A percentile compares a stretch with the other conserved stretches of the same genome.
These are phyloP conservation scores for Subacronicta megacephala DNA, from an alignment of 2,888 invertebrate species.

Conservation along the genomic window DNA sequence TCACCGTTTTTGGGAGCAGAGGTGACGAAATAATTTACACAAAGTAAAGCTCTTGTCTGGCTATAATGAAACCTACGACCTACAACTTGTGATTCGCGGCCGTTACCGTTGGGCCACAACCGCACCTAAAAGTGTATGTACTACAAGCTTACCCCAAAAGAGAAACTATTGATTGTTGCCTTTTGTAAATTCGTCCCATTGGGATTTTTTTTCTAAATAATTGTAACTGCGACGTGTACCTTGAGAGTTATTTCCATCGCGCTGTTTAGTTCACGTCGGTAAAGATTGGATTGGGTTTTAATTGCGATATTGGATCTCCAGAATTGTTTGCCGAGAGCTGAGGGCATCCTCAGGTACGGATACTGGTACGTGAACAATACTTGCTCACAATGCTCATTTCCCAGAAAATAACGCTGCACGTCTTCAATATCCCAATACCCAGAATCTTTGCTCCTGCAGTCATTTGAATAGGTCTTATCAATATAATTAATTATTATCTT, in stretches of 20 bases:
- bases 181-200: no score
- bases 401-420: conserved; percentile 77
- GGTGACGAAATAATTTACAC: no score
- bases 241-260: conserved; percentile 74
- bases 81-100: no score
- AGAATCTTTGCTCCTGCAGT: conserved; percentile 69
- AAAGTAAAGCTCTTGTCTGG: no score
- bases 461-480: background rate
- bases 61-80: no score
- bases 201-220: no score
- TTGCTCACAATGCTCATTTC: conserved; percentile 76
- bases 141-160: no score
- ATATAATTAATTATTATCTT: no score
- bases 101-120: no score
- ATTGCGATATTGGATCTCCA: conserved; percentile 74
- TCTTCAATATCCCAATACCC: conserved; percentile 80
- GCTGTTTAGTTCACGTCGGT: conserved; percentile 69
- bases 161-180: no score
- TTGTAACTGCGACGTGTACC: conserved; percentile 58
- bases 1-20: no score
- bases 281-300: conserved; percentile 67
- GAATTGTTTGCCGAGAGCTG: conserved; percentile 67
- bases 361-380: conserved; percentile 79
- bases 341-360: conserved; percentile 74
- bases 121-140: no score